Base-by-base conservation (phyloP, 1,140 invertebrate species). In the Diploscapter pachys region DNA sequence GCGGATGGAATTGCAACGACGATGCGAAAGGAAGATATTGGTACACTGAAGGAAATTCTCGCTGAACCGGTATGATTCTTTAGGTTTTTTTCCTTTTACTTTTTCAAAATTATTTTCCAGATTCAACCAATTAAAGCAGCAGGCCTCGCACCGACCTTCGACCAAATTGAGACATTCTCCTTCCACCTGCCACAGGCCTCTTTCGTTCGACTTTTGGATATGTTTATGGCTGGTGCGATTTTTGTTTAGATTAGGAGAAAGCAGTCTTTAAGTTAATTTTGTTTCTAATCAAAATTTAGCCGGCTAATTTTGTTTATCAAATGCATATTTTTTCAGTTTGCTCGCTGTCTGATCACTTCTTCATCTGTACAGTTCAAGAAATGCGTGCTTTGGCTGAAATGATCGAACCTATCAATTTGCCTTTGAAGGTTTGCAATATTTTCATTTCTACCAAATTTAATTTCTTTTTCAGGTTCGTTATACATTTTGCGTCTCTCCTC, bases 121-220 rank as follows among this genome's bases (percentile, higher is more conserved):
- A 80, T 81, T 63, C 56, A 82, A 59, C 52, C 78, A 11, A 86
- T 87, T 59, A 78, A 87, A 82, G 80, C 86, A 87, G 96, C 94
- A 56, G 96, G 96, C 3, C 87, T 99, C 54, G 93, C 97, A 88
- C 96, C 96, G 48, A 98, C 96, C 0, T 92, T 94, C 4, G 96
- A 99, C 82, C 96, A 98, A 89, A 96, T 99, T 85, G 96, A 99
- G 88, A 86, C 96, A 13, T 99, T 98, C 87, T 93, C 95, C 9
- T 98, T 95, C 86, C 93, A 98, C 88, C 89, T 99, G 77, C 96
- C 96, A 55, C 92, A 95, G 82, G 91, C 94, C 3, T 91, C 91
- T 2, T 88, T 99, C 4, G 94, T 93, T 63, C 96, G 96, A 89
- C 89, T 89, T n/a, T 86, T 94, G 92, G 94, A 98, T 87, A 97